Percentiles rank a stretch among this genome's conserved stretches.
Evolutionary conservation across 2,888 invertebrate genomes (phyloP).

Genomic region (Scaeva pyrastri): DNA sequence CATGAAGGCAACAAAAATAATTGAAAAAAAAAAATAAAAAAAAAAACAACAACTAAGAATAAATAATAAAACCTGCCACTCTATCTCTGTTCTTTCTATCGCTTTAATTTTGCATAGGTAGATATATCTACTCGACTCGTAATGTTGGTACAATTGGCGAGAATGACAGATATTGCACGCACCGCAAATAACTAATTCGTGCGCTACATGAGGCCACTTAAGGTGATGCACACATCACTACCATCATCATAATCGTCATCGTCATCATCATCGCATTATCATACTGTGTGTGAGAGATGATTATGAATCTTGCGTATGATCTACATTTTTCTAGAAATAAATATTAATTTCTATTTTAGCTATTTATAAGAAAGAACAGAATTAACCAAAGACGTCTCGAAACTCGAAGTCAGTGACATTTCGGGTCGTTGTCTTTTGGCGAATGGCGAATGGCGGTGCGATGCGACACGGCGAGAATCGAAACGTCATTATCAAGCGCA

Average conservation of each 20-base stretch:
- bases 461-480: slow-evolving; percentile 4
- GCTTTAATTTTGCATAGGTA: neutral
- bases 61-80: slow-evolving; percentile 29
- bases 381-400: slow-evolving; percentile 3
- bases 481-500: slow-evolving; percentile 48
- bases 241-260: slow-evolving; percentile 26
- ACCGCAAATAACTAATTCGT: slow-evolving; percentile 61
- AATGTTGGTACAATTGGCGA: slow-evolving; percentile 13
- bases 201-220: slow-evolving; percentile 61
- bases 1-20: neutral
- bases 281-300: neutral
- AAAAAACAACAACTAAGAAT: too few species aligned
- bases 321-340: slow-evolving; percentile 19
- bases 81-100: slow-evolving; percentile 32
- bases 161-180: slow-evolving; percentile 61
- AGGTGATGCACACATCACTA: slow-evolving; percentile 59
- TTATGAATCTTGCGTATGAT: slow-evolving; percentile 33
- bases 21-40: too few species aligned
- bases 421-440: slow-evolving; percentile 26
- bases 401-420: slow-evolving; percentile 65
- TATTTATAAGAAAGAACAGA: neutral
- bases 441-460: too few species aligned
- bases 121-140: too few species aligned
- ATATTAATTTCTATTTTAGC: slow-evolving; percentile 39
- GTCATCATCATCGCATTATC: slow-evolving; percentile 10